These are phyloP conservation scores for Ophiodon elongatus DNA, from an alignment of 2,113 vertebrate genomes.

Conservation along the genomic window DNA sequence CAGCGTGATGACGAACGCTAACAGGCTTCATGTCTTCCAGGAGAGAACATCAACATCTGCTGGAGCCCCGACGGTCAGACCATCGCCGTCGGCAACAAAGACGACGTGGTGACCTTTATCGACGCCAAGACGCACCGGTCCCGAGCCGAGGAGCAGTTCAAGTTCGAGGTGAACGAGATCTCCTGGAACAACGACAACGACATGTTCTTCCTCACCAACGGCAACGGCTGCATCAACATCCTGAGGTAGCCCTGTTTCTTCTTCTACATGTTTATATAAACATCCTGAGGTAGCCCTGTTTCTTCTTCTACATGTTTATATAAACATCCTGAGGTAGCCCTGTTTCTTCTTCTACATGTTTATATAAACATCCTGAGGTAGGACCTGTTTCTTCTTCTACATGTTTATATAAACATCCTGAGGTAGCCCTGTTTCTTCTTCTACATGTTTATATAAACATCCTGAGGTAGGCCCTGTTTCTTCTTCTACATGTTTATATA, in stretches of 20 bases:
- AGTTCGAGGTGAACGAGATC: slow-evolving; percentile 99
- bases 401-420: too few species aligned
- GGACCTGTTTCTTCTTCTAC: too few species aligned
- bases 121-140: slow-evolving; percentile 95
- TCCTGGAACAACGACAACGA: slow-evolving; percentile 99
- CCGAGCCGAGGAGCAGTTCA: slow-evolving; percentile 97
- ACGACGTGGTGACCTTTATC: slow-evolving; percentile 99
- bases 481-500: too few species aligned
- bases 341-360: too few species aligned
- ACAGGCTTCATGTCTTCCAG: slow-evolving; percentile 76
- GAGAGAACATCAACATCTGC: slow-evolving; percentile 99
- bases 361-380: too few species aligned
- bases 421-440: too few species aligned
- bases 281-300: too few species aligned
- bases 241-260: slow-evolving; percentile 86
- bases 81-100: slow-evolving; percentile 98
- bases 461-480: too few species aligned
- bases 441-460: too few species aligned
- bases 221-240: slow-evolving; percentile 98
- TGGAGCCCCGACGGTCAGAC: slow-evolving; percentile 99
- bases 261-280: neutral
- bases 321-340: too few species aligned
- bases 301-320: too few species aligned
- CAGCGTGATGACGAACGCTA: too few species aligned
- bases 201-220: slow-evolving; percentile 99